Evolutionary conservation across 2,888 invertebrate genomes (phyloP).

Genomic region (Nephrotoma appendiculata): DNA sequence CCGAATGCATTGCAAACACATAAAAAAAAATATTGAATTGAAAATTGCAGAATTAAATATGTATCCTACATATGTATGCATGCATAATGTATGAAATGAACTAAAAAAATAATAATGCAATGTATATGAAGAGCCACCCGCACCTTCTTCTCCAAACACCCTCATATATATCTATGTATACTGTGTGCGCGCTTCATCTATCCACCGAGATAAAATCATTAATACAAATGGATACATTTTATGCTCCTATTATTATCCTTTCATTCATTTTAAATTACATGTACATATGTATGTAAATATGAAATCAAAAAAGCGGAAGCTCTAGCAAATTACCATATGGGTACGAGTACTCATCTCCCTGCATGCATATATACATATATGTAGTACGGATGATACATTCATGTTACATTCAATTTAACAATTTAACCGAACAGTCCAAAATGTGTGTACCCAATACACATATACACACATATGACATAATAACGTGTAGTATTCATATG

Average conservation of each 20-base stretch:
- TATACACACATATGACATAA: not conserved
- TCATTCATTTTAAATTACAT: not conserved
- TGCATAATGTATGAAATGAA: not conserved
- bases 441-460: not conserved
- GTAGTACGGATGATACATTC: not conserved
- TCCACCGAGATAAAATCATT: not conserved
- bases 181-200: not conserved
- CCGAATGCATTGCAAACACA: not conserved
- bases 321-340: not conserved
- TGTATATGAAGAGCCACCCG: not conserved
- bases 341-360: not conserved
- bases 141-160: not conserved
- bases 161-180: not conserved
- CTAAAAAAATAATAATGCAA: not conserved
- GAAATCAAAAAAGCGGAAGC: not conserved
- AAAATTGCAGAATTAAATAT: not conserved
- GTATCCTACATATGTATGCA: not conserved
- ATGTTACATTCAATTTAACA: not conserved
- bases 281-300: not conserved
- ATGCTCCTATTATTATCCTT: not conserved
- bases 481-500: not conserved
- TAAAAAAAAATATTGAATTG: not conserved
- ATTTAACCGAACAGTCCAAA: not conserved
- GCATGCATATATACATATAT: not conserved
- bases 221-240: not conserved